These are phyloP conservation scores for Drosophila lutescens DNA, from an alignment of 2,888 invertebrate genomes.

Conservation along the genomic window DNA sequence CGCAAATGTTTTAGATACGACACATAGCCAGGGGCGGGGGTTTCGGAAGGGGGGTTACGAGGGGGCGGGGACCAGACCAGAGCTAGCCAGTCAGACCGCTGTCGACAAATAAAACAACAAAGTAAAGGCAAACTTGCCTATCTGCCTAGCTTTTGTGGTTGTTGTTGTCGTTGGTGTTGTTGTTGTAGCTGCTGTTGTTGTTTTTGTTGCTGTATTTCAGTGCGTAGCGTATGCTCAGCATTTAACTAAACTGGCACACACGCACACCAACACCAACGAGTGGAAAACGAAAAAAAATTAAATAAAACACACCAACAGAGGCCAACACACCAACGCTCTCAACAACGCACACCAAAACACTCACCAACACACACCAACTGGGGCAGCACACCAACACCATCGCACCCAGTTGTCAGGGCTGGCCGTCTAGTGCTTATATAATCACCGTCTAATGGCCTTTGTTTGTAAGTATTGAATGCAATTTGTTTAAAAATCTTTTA, in stretches of 20 bases:
- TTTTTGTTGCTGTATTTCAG: slow-evolving; percentile 41
- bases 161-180: slow-evolving; percentile 16
- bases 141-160: slow-evolving; percentile 52
- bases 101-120: slow-evolving; percentile 38
- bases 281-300: slow-evolving; percentile 13
- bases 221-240: slow-evolving; percentile 76
- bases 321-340: slow-evolving; percentile 14
- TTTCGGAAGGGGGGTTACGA: not conserved
- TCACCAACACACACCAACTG: slow-evolving; percentile 20
- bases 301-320: slow-evolving; percentile 20
- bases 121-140: slow-evolving; percentile 75
- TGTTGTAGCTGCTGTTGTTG: slow-evolving; percentile 17
- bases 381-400: slow-evolving; percentile 2
- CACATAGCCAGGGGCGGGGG: slow-evolving; percentile 50
- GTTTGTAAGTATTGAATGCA: slow-evolving; percentile 74
- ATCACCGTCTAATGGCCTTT: slow-evolving; percentile 70
- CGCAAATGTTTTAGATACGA: slow-evolving; percentile 80
- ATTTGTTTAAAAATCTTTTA: slow-evolving; percentile 67
- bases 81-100: slow-evolving; percentile 39
- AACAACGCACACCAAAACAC: slow-evolving; percentile 7
- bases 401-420: slow-evolving; percentile 30
- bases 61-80: slow-evolving; percentile 24
- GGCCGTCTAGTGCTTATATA: slow-evolving; percentile 65
- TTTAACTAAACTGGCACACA: slow-evolving; percentile 76
- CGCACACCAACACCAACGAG: slow-evolving; percentile 51